Evolutionary conservation across 2,888 invertebrate species (phyloP).

Genomic region (Plebejus argus): DNA sequence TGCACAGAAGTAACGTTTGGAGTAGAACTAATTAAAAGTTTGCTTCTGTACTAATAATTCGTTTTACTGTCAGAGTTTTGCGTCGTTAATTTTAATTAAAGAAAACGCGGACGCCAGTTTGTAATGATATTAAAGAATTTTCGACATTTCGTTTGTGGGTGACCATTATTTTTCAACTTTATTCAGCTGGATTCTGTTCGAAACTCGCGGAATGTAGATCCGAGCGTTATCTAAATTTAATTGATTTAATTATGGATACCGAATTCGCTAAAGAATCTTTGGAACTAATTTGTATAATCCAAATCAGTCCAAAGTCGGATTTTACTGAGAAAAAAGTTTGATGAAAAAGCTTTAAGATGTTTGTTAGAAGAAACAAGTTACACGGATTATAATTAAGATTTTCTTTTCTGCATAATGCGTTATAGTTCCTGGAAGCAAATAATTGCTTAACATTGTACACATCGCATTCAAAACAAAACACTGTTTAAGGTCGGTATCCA

Average conservation of each 20-base stretch:
- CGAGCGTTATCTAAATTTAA: constrained; percentile 23
- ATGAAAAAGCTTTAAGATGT: background rate
- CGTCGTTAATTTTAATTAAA: constrained; percentile 82
- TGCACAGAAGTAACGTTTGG: constrained; percentile 75
- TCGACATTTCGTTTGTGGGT: constrained; percentile 72
- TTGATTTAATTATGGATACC: constrained; percentile 25
- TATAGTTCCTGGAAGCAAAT: background rate
- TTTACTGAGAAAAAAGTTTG: background rate
- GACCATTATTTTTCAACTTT: constrained; percentile 77
- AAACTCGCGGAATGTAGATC: constrained; percentile 40
- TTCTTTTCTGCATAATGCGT: background rate
- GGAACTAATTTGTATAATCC: constrained; percentile 28
- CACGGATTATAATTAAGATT: background rate
- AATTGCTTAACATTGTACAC: background rate
- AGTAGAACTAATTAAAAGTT: constrained; percentile 80
- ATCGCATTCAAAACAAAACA: too few species aligned
- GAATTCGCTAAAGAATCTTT: background rate
- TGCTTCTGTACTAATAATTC: constrained; percentile 79
- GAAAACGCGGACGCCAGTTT: constrained; percentile 74
- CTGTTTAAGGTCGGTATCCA: too few species aligned
- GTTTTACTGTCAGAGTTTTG: constrained; percentile 80
- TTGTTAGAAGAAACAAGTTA: background rate
- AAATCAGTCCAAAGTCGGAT: background rate
- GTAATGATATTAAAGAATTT: constrained; percentile 80
- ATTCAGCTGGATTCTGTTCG: constrained; percentile 60